These are phyloP conservation scores for Ophioninae sp. DNA, from an alignment of 2,888 invertebrate species.

Conservation along the genomic window DNA sequence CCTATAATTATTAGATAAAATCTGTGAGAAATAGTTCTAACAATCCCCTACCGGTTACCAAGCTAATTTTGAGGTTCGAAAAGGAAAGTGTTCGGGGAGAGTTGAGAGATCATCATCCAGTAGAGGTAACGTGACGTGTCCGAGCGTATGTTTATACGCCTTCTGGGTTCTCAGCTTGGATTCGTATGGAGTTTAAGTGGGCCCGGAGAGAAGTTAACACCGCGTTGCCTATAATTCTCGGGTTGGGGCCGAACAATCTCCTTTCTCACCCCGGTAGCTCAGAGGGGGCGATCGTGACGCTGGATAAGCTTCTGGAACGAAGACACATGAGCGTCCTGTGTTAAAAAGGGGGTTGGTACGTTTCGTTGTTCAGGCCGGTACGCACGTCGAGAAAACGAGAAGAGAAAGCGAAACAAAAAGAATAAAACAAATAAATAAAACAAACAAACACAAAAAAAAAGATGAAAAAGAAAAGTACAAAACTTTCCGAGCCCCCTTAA, in stretches of 20 bases:
- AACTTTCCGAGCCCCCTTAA: constrained; percentile 41
- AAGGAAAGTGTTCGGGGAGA: constrained; percentile 11
- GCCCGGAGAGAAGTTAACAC: constrained; percentile 43
- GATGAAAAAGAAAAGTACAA: neutral
- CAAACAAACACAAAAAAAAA: neutral
- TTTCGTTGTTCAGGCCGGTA: constrained; percentile 13
- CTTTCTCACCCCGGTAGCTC: constrained; percentile 43
- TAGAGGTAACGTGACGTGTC: constrained; percentile 55
- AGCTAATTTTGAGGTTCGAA: constrained; percentile 5
- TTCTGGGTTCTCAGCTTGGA: neutral
- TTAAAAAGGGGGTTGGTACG: constrained; percentile 55
- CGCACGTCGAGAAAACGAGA: constrained; percentile 14
- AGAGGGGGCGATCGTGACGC: constrained; percentile 55
- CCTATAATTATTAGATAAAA: constrained; percentile 16
- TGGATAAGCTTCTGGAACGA: constrained; percentile 61
- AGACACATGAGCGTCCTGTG: constrained; percentile 55
- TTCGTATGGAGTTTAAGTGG: constrained; percentile 41
- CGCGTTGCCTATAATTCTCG: constrained; percentile 58
- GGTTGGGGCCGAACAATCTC: constrained; percentile 37
- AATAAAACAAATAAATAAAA: neutral
- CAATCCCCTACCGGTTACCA: neutral
- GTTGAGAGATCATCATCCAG: constrained; percentile 51
- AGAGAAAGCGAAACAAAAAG: constrained; percentile 8
- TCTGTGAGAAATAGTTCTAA: constrained; percentile 22
- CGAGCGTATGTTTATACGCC: constrained; percentile 9